Conservation (phyloP, 2,797 vertebrate species). For the Acanthopagrus latus region DNA sequence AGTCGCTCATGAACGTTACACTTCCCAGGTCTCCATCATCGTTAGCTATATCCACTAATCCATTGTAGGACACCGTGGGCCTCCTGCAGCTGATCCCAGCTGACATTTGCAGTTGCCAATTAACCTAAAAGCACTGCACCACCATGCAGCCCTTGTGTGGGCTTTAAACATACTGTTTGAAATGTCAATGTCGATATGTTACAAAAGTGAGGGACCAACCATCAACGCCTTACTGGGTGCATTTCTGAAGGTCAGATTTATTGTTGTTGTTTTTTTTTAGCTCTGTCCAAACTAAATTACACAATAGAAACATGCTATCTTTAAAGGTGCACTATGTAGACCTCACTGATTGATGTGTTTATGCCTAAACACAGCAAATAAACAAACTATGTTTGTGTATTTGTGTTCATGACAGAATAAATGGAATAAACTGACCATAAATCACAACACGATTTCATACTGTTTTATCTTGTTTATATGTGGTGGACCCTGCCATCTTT, state of each 20-base stretch:
- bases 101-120: background rate
- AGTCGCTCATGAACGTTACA: background rate
- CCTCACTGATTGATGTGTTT: too few species aligned
- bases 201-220: background rate
- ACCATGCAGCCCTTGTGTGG: background rate
- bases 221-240: accelerated
- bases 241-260: background rate
- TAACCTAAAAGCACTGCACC: background rate
- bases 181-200: background rate
- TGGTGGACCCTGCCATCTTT: too few species aligned
- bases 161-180: background rate
- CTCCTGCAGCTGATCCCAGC: too few species aligned
- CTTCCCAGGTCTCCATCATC: background rate
- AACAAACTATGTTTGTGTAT: too few species aligned
- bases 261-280: background rate
- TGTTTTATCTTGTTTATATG: too few species aligned
- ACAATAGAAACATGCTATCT: background rate
- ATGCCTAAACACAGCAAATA: too few species aligned
- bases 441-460: too few species aligned
- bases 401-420: too few species aligned
- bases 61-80: too few species aligned
- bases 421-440: too few species aligned
- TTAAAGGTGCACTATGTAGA: background rate
- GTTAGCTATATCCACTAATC: background rate
- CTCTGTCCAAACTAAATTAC: background rate